Percentiles rank a stretch among this genome's conserved stretches.
Conservation (phyloP, 1,140 invertebrate genomes). For the Tenebrio molitor region DNA sequence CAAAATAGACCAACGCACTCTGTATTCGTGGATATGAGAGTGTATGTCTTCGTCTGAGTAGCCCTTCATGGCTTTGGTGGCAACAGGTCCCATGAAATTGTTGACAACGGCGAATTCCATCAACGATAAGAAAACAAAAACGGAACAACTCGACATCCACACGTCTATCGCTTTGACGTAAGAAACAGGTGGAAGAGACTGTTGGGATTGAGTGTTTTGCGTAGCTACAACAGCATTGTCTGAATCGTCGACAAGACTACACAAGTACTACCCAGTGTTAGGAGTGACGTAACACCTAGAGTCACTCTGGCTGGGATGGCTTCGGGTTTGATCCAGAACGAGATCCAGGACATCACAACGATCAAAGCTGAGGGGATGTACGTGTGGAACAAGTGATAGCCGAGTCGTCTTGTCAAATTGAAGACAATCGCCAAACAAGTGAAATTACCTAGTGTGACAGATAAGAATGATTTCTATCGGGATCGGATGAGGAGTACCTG, state of each 20-base stretch:
- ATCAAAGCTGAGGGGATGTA: conserved; percentile 92
- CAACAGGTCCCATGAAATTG: conserved; percentile 90
- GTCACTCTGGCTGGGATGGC: conserved; percentile 87
- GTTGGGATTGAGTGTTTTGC: conserved; percentile 91
- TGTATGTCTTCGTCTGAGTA: conserved; percentile 88
- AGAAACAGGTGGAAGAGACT: conserved; percentile 89
- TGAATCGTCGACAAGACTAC: no score
- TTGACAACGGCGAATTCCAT: conserved; percentile 95
- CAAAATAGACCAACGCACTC: conserved; percentile 68
- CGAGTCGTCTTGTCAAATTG: conserved; percentile 83
- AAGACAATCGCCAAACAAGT: conserved; percentile 90
- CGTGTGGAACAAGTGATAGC: conserved; percentile 91
- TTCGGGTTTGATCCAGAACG: conserved; percentile 94
- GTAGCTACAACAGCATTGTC: conserved; percentile 77
- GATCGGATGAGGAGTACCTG: no score
- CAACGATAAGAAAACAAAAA: conserved; percentile 92
- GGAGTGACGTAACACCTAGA: conserved; percentile 85
- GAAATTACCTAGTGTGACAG: conserved; percentile 90
- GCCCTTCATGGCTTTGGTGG: conserved; percentile 90
- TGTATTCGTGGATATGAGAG: conserved; percentile 81
- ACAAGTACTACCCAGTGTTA: conserved; percentile 80
- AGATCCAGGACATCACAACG: conserved; percentile 94
- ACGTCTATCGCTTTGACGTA: conserved; percentile 94
- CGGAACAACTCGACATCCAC: conserved; percentile 94
- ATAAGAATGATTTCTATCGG: no score